phyloP scores from a whole-genome alignment of 2,113 vertebrate species.

The Vidua chalybeata region DNA sequence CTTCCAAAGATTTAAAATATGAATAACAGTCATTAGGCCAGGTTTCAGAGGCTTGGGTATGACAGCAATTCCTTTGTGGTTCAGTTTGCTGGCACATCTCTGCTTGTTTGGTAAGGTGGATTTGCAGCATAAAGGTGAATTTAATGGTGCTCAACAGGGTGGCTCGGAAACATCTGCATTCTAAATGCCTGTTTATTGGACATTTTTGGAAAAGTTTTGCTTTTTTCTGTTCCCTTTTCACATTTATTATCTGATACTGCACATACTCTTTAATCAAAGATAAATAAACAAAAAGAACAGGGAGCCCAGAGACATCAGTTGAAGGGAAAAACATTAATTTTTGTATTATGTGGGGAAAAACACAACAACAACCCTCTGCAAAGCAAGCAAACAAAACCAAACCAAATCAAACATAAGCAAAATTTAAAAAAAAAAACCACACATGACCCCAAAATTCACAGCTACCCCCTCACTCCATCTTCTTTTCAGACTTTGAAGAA shows the following conservation, averaged over 20 bases:
- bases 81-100: background rate
- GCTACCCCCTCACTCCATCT: background rate
- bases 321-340: background rate
- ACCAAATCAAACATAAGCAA: background rate
- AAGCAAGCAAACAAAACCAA: background rate
- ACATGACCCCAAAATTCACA: background rate
- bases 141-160: background rate
- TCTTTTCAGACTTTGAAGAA: background rate
- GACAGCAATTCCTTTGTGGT: background rate
- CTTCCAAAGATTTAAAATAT: background rate
- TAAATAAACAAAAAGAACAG: background rate
- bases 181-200: background rate
- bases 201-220: background rate
- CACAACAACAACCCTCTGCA: background rate
- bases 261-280: background rate
- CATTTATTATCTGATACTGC: background rate
- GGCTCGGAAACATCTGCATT: background rate
- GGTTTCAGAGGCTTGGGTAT: background rate
- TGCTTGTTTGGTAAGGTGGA: background rate
- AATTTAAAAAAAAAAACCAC: too few species aligned
- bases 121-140: background rate
- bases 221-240: background rate
- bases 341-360: background rate
- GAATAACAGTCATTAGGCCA: background rate
- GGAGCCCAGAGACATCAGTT: background rate